Evolutionary conservation across 1,140 invertebrate species (phyloP), one percentile per base, ranked within the genome.

Genomic region (Oncopeltus fasciatus): DNA sequence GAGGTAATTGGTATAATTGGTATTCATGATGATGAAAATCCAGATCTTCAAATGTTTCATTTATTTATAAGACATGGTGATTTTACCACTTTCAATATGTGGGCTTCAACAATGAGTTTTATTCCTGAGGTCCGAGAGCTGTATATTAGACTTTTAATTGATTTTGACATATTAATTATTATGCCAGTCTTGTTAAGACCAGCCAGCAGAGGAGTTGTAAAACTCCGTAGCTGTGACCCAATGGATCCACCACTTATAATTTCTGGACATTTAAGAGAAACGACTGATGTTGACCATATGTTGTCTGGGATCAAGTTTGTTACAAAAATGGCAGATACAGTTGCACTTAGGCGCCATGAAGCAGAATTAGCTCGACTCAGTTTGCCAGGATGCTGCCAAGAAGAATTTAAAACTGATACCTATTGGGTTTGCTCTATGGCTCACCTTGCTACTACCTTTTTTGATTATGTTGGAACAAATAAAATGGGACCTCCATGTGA

Each of bases 401-500:
- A 62, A 44, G 24, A 60, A 11, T 68, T 72, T n/a, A 47, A 70
- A 59, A 69, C 71, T 1, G 73, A 77, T 61, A 63, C 68, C 14
- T 78, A 78, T 64, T 74, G 74, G 69, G 67, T 65, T 27, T 76
- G 75, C 58, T 63, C 61, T 29, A 44, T 66, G 4, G 60, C 59
- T 31, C 53, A 67, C 38, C n/a, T 67, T 16, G 64, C 63, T 12
- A 60, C 62, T 28, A 83, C 70, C 78, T 78, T 5, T 73, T 74
- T 81, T 65, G 86, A 87, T 72, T 83, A 85, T 8, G 78, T 80
- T 14, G 84, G 86, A 0, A 88, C 87, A 0, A 82, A 81, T 21
- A 88, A 85, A 73, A 91, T 92, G 88, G 88, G 87, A 8, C 77
- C 81, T 0, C 68, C 68, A 8, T 68, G 62, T 16, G 85, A 89